Conservation (phyloP, 2,797 vertebrate species). For the Girardinus metallicus region DNA sequence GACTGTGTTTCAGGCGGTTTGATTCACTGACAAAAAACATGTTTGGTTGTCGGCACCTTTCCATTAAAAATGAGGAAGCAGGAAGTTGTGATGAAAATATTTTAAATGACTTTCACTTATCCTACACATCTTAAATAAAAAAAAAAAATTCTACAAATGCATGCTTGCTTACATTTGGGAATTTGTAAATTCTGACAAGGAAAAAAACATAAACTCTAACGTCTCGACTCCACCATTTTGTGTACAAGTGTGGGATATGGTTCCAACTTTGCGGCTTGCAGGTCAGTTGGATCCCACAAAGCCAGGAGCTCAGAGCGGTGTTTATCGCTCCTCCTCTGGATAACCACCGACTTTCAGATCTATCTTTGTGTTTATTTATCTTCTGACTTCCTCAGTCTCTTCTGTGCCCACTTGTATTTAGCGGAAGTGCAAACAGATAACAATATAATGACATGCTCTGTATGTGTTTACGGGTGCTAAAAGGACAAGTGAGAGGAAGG, state of each 20-base stretch:
- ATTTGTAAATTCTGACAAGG: background rate
- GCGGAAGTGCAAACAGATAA: constrained; percentile 37
- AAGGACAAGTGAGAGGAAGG: constrained; percentile 39
- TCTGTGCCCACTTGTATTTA: constrained; percentile 32
- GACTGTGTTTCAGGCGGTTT: constrained; percentile 31
- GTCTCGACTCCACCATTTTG: background rate
- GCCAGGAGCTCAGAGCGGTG: constrained; percentile 33
- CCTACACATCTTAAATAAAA: constrained; percentile 3
- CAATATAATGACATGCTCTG: constrained; percentile 29
- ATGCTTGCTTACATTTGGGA: too few species aligned
- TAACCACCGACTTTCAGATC: constrained; percentile 18
- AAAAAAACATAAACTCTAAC: background rate
- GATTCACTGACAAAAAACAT: constrained; percentile 12
- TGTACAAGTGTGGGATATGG: background rate
- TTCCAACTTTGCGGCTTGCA: constrained; percentile 17
- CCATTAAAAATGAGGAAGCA: background rate
- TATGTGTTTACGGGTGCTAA: constrained; percentile 40
- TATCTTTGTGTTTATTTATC: constrained; percentile 35
- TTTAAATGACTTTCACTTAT: constrained; percentile 1
- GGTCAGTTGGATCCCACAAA: constrained; percentile 28
- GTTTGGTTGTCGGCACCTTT: constrained; percentile 3
- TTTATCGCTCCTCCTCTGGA: constrained; percentile 28
- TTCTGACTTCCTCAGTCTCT: constrained; percentile 32
- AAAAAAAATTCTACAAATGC: background rate
- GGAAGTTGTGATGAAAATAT: constrained; percentile 1